Evolutionary conservation across 2,113 vertebrate genomes (phyloP), one percentile per base, ranked within the genome.

Genomic region (Burhinus oedicnemus): DNA sequence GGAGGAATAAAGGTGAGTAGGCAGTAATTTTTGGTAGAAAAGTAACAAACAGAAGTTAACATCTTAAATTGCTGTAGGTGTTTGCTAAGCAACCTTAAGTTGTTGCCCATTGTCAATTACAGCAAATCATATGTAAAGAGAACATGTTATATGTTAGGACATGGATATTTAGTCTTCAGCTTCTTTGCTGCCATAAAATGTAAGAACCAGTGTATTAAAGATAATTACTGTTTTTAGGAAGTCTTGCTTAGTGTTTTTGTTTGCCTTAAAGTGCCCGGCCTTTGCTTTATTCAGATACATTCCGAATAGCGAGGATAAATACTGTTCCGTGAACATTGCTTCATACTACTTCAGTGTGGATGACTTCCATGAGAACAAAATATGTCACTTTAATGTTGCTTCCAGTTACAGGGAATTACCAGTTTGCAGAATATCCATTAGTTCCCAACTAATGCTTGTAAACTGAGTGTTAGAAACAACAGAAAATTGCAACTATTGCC

Each of bases 201-300:
- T 25, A 65, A 72, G 20, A 76, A 58, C 19, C 45, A 22, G 27
- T 44, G 9, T 76, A 91, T 72, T 96, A 72, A 79, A 69, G 54
- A 40, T 75, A 89, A 88, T 84, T 85, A 76, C 42, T 68, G 19
- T 29, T 79, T 95, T 83, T 71, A 95, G 78, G 81, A 91, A 84
- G 47, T 69, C 49, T 89, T 76, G 7, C 47, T 91, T 91, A 79
- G 44, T 77, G 32, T 68, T 75, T 75, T 57, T 82, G 52, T 84
- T 91, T 93, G 47, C 55, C 30, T 61, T 52, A 12, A 89, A 87
- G 66, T 66, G 42, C 29, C 22, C 58, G 36, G 55, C 49, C 49
- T 93, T 83, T 62, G 77, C 78, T 91, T 87, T 95, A 40, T 87
- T 89, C 40, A 19, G 36, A 36, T 68, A 22, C 5, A 1, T 82